phyloP scores from a whole-genome alignment of 2,113 vertebrate genomes.

The Sinosuthora webbiana region DNA sequence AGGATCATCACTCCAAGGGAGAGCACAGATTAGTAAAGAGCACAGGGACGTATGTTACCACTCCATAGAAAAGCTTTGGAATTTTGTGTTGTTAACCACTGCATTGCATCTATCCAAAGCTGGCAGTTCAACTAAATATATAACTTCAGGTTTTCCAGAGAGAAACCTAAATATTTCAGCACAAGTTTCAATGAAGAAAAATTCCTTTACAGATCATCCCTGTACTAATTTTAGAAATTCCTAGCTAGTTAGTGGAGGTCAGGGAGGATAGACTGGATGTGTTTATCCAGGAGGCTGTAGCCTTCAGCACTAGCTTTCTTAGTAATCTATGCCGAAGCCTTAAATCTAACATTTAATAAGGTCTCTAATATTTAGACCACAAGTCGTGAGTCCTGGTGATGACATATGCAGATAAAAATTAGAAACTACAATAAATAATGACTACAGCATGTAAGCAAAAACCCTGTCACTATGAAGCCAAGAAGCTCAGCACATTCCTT shows the following conservation, averaged over 20 bases:
- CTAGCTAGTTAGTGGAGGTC: neutral
- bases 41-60: neutral
- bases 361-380: neutral
- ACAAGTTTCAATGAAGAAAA: neutral
- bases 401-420: neutral
- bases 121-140: neutral
- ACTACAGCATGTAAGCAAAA: neutral
- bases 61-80: neutral
- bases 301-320: neutral
- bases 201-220: neutral
- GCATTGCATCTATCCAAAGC: neutral
- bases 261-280: neutral
- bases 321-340: neutral
- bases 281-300: neutral
- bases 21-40: neutral
- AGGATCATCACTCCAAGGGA: neutral
- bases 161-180: neutral
- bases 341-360: neutral
- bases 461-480: neutral
- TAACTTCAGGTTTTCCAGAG: neutral
- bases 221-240: neutral
- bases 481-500: neutral
- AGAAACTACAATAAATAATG: neutral
- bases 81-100: neutral
- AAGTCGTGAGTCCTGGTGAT: neutral